Evolutionary conservation across 1,140 invertebrate genomes (phyloP).

Genomic region (Leptinotarsa undecemlineata): DNA sequence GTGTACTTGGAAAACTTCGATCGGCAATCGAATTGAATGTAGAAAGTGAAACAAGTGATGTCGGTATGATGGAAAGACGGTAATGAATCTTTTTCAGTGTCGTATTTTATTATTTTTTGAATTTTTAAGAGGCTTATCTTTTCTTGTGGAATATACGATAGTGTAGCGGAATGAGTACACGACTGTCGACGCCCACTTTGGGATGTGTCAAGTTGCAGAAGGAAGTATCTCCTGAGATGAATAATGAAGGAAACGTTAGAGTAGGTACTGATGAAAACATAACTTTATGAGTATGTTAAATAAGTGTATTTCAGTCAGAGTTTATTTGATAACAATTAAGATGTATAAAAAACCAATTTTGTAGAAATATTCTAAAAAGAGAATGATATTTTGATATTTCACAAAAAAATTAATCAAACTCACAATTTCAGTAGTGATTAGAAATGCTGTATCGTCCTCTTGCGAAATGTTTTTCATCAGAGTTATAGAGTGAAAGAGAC

Average conservation of each 20-base stretch:
- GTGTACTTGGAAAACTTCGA: conserved; percentile 2
- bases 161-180: not conserved
- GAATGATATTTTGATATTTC: no score
- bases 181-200: not conserved
- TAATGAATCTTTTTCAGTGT: conserved; percentile 6
- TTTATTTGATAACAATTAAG: no score
- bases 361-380: no score
- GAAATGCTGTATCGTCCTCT: no score
- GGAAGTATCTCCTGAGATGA: not conserved
- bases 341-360: no score
- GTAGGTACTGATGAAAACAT: no score
- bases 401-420: no score
- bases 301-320: no score
- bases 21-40: conserved; percentile 1
- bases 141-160: not conserved
- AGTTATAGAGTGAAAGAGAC: no score
- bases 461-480: no score
- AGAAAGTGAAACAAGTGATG: conserved; percentile 8
- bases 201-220: not conserved
- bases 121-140: conserved; percentile 2
- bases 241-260: not conserved
- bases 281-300: no score
- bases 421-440: no score
- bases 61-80: conserved; percentile 1
- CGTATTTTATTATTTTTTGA: conserved; percentile 8